Evolutionary conservation across 1,140 invertebrate species (phyloP), one percentile per base, ranked within the genome.

Genomic region (Zaprionus africanus): DNA sequence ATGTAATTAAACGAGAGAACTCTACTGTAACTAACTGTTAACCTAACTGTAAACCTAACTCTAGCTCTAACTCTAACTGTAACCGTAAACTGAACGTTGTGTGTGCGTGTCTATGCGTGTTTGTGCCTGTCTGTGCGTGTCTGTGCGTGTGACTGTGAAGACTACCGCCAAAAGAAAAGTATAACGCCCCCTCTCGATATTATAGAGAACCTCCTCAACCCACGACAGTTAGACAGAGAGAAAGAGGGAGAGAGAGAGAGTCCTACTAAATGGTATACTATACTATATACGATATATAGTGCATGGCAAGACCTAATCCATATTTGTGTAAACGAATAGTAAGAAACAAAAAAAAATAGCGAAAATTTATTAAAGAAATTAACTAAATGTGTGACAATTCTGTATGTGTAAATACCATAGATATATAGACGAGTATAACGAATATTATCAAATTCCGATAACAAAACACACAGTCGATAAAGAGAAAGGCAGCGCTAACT

Each of bases 11-110:
- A 34, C 3, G 31, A 41, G 38, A 17, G 6, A 46, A 46, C 41
- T 46, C 41, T 46, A 64, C 61, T 54, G 24, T 53, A 41, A 73
- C 57, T 51, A 53, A 72, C 49, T 65, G 41, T 53, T 17, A 59
- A 38, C 19, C 13, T 24, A 66, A 67, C 46, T 51, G 11, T 41
- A 66, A 11, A 67, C 59, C 56, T 60, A 73, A 66, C 46, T 60
- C 60, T 36, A 41, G 38, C 72, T 66, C 71, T 69, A 69, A 75
- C 53, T 51, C 11, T 51, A 70, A 43, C 41, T 19, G 17, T 76
- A 31, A 56, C 56, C 38, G 41, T 54, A 58, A 49, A 49, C 56
- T 56, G 36, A 51, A 54, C 43, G 38, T 64, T 53, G 26, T 64
- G 24, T 38, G 53, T 61, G 64, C 43, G 43, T 28, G 61, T 60